These are phyloP conservation scores for Drosophila subsilvestris DNA, from an alignment of 2,888 invertebrate species.

Conservation along the genomic window DNA sequence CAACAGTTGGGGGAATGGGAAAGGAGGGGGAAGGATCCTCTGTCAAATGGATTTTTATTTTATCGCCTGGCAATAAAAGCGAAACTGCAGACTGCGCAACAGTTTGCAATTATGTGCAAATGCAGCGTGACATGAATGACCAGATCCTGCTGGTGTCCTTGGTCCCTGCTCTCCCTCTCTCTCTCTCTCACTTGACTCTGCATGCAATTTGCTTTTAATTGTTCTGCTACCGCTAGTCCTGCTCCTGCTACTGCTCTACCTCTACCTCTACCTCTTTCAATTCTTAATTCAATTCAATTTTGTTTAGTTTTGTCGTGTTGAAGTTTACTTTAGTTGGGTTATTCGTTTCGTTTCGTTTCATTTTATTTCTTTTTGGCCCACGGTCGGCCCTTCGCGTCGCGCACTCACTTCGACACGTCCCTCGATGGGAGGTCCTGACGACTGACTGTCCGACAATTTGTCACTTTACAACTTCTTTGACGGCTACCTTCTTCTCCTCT, in stretches of 20 bases:
- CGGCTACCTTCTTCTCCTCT: slow-evolving; percentile 22
- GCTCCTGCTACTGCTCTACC: slow-evolving; percentile 1
- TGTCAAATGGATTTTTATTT: slow-evolving; percentile 63
- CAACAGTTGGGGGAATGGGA: slow-evolving; percentile 59
- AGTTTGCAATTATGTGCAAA: slow-evolving; percentile 76
- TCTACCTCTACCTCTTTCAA: slow-evolving; percentile 17
- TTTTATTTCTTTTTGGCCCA: slow-evolving; percentile 25
- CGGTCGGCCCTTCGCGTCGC: slow-evolving; percentile 31
- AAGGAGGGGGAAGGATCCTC: slow-evolving; percentile 27
- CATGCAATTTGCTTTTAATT: slow-evolving; percentile 64
- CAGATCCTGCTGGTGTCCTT: slow-evolving; percentile 13
- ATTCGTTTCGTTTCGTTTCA: slow-evolving; percentile 31
- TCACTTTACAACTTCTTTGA: slow-evolving; percentile 20
- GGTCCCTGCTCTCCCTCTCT: not conserved
- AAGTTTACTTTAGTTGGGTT: slow-evolving; percentile 24
- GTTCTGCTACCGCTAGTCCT: slow-evolving; percentile 26
- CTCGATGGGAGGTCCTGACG: slow-evolving; percentile 9
- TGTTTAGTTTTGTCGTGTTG: slow-evolving; percentile 28
- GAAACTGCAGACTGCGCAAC: slow-evolving; percentile 67
- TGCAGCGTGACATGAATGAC: slow-evolving; percentile 46
- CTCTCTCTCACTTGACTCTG: slow-evolving; percentile 3
- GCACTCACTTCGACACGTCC: slow-evolving; percentile 38
- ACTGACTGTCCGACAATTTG: slow-evolving; percentile 5
- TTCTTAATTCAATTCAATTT: slow-evolving; percentile 42
- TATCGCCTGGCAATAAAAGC: slow-evolving; percentile 53